Evolutionary conservation across 2,888 invertebrate species (phyloP).

Genomic region (Paralinhomoeus sp.): DNA sequence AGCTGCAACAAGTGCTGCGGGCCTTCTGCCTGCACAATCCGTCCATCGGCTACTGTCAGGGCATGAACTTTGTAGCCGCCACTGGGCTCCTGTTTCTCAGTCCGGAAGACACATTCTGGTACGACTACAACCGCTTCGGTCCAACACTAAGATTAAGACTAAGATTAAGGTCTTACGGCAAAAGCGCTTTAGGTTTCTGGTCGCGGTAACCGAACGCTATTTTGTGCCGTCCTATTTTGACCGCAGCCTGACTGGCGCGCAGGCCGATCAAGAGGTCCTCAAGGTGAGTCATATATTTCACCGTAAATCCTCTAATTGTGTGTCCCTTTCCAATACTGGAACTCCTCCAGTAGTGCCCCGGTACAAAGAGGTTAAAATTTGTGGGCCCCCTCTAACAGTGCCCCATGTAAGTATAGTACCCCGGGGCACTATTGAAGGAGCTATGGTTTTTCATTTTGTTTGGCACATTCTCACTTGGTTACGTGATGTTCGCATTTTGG

Average conservation of each 20-base stretch:
- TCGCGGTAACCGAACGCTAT: slow-evolving; percentile 34
- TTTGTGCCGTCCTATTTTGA: slow-evolving; percentile 34
- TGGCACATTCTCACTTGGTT: too few species aligned
- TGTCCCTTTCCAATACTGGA: too few species aligned
- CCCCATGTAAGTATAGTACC: too few species aligned
- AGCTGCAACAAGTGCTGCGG: slow-evolving; percentile 32
- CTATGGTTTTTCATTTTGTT: too few species aligned
- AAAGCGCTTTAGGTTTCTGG: slow-evolving; percentile 26
- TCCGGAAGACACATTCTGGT: slow-evolving; percentile 36
- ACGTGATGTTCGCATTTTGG: too few species aligned
- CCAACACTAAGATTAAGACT: not conserved
- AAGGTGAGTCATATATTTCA: slow-evolving; percentile 16
- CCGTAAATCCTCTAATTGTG: too few species aligned
- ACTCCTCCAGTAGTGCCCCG: too few species aligned
- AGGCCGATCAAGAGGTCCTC: slow-evolving; percentile 32
- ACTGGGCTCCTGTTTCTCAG: slow-evolving; percentile 33
- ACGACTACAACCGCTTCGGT: slow-evolving; percentile 6
- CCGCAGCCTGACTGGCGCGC: slow-evolving; percentile 32
- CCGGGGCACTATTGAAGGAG: too few species aligned
- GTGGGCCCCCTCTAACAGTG: too few species aligned
- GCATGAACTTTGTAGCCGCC: slow-evolving; percentile 35
- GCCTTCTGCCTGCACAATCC: slow-evolving; percentile 35
- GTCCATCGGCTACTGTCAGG: slow-evolving; percentile 34
- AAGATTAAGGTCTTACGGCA: not conserved
- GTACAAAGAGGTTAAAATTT: too few species aligned